phyloP scores from a whole-genome alignment of 2,797 vertebrate genomes.

The Telmatherina bonti region DNA sequence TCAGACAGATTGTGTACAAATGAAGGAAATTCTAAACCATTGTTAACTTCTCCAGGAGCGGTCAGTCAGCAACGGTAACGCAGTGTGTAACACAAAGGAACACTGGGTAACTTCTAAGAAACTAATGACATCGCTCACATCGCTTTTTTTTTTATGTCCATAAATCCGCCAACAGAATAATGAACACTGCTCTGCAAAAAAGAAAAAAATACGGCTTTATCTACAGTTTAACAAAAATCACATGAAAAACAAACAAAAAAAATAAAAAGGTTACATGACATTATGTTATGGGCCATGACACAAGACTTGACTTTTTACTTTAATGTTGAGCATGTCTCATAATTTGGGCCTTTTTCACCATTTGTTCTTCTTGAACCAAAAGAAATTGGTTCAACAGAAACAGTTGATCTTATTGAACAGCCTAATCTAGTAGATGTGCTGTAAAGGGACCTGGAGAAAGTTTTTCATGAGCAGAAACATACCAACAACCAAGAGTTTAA shows the following conservation, averaged over 20 bases:
- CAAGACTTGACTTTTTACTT: neutral
- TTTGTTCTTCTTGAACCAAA: neutral
- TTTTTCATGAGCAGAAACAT: neutral
- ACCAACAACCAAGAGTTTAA: neutral
- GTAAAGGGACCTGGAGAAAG: neutral
- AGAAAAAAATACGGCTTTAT: neutral
- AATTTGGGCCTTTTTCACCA: neutral
- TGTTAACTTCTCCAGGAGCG: constrained; percentile 10
- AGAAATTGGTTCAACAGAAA: neutral
- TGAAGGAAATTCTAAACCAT: constrained; percentile 8
- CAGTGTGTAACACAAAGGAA: too few relatives aligned
- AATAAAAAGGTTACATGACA: neutral
- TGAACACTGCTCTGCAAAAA: neutral
- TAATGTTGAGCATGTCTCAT: neutral
- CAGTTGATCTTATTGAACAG: neutral
- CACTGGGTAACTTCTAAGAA: constrained; percentile 2
- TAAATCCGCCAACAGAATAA: neutral
- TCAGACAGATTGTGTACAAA: constrained; percentile 16
- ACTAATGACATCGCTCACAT: neutral
- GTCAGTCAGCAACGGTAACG: neutral
- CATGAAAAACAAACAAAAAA: too few relatives aligned
- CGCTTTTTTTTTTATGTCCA: neutral
- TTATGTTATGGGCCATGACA: neutral
- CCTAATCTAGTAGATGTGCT: neutral
- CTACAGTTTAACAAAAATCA: neutral